Base-by-base conservation (phyloP, 2,888 invertebrate genomes). In the Temnothorax rugatulus region DNA sequence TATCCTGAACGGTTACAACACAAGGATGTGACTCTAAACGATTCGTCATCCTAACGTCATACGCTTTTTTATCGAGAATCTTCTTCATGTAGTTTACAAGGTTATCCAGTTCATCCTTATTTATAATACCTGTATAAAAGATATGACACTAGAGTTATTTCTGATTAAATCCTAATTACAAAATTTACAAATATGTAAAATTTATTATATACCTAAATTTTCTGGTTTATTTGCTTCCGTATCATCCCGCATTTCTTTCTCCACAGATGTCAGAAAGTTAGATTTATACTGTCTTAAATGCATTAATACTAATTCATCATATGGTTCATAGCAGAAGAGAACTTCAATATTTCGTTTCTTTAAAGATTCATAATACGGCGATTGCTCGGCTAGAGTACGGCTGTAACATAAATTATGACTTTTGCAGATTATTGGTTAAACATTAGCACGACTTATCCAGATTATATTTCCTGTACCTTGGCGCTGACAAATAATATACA, bases 261-360 rank as follows among this genome's bases (percentile, higher is more conserved):
- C 99, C 0, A 99, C 98, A 0, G 99, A 99, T 3, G 97, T 97
- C 8, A 99, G 95, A 84, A 96, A 95, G 91, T 97, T 96, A 68
- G 97, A 96, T 87, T 97, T 97, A 94, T 98, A 99, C 93, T 98
- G 97, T 86, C 97, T 97, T 82, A 99, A 95, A 92, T 99, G 99
- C 96, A 99, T 97, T 29, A 99, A 95, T 4, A 99, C 98, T 76
- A 99, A 95, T 95, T 99, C 99, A 94, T 99, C 99, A 91, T 99
- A 99, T n/a, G 98, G 97, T 93, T 99, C 99, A 92, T 98, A 99
- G 93, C 99, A 98, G 95, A 99, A 99, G 18, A 99, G 95, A 0
- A 99, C 99, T 95, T 99, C 99, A 7, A 98, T 96, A 90, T 98
- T 97, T 74, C 97, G 97, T 93, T 97, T 97, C 94, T 98, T 98